Evolutionary conservation across 2,888 invertebrate genomes (phyloP).

Genomic region (Mythimna impura): DNA sequence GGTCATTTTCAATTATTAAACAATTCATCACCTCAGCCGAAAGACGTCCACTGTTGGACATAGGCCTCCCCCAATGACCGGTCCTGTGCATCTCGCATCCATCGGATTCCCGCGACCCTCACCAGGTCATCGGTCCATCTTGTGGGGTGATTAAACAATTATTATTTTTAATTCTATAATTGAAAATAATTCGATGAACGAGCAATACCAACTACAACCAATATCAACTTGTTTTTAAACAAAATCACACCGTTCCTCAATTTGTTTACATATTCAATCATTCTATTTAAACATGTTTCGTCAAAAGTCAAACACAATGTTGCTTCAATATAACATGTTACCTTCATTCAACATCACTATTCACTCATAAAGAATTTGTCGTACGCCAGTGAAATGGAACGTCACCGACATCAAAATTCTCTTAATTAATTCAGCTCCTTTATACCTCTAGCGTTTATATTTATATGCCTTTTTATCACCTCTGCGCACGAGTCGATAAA

Average conservation of each 20-base stretch:
- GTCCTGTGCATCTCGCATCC: too few species aligned
- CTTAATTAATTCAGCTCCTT: conserved; percentile 89
- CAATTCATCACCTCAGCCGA: too few species aligned
- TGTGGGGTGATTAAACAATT: too few species aligned
- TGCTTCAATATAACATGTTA: conserved; percentile 63
- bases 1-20: too few species aligned
- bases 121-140: too few species aligned
- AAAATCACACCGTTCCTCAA: neutral
- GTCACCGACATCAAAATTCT: conserved; percentile 81
- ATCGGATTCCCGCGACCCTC: too few species aligned
- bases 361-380: conserved; percentile 81
- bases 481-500: conserved; percentile 86
- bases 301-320: conserved; percentile 16
- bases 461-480: conserved; percentile 85
- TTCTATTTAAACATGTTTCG: neutral
- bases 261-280: neutral
- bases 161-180: too few species aligned
- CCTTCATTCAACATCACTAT: conserved; percentile 65
- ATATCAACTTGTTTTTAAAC: neutral
- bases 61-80: too few species aligned
- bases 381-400: conserved; percentile 80
- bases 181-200: too few species aligned
- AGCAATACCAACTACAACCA: too few species aligned
- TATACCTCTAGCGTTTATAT: conserved; percentile 84
- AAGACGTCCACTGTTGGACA: too few species aligned